A percentile compares a stretch with the other conserved stretches of the same genome.
Conservation (phyloP, 2,113 vertebrate genomes). For the Tupaia chinensis region DNA sequence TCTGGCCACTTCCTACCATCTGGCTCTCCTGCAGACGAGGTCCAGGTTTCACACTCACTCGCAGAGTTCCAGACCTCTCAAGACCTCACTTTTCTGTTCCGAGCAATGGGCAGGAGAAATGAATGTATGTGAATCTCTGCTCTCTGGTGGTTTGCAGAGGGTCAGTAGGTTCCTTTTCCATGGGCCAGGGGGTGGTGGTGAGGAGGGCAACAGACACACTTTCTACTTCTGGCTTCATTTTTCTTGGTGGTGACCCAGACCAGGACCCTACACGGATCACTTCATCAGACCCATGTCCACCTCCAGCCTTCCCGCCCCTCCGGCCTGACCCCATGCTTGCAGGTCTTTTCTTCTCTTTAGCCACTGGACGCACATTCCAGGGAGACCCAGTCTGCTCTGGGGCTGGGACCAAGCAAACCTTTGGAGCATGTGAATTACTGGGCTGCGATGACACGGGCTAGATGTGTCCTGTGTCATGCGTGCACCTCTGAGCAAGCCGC, state of each 20-base stretch:
- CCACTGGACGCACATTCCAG: neutral
- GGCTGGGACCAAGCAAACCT: neutral
- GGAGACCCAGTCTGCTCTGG: neutral
- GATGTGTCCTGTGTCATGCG: neutral
- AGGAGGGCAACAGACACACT: neutral
- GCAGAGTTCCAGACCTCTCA: neutral
- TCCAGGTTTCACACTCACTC: neutral
- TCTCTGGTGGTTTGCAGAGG: neutral
- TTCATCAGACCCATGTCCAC: neutral
- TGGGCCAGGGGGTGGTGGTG: fast-evolving
- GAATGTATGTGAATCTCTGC: neutral
- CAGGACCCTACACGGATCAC: neutral
- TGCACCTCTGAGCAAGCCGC: neutral
- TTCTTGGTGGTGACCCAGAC: neutral
- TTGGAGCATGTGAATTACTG: neutral
- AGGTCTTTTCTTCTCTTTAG: fast-evolving
- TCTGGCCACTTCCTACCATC: neutral
- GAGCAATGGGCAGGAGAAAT: neutral
- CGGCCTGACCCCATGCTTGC: fast-evolving
- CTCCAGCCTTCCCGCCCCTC: neutral
- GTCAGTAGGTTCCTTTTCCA: neutral
- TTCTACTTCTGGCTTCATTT: neutral
- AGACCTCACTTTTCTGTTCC: neutral
- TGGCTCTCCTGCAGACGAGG: neutral
- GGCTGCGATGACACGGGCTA: neutral